Base-by-base conservation (phyloP, 2,113 vertebrate species). In the Muntiacus muntjak region DNA sequence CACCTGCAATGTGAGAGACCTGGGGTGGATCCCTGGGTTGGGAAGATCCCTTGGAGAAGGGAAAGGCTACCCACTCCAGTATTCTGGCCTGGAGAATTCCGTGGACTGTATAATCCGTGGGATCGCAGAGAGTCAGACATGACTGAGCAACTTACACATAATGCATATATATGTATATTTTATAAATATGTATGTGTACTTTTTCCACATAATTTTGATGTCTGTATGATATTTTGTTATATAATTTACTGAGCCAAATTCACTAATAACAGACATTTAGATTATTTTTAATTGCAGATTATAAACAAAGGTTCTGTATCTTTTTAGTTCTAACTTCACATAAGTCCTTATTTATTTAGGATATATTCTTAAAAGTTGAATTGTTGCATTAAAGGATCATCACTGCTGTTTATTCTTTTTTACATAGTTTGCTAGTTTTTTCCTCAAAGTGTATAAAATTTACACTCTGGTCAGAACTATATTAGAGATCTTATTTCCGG, bases 291-390 rank as follows among this genome's bases (percentile, higher is more conserved):
- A 85, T 36, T 89, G 23, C 2, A n/a, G 60, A 43, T 83, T 93
- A 85, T 93, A 94, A 83, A 23, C 74, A 95, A 78, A 11, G 6
- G 23, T 92, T 97, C 25, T 45, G 25, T 87, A 91, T 33, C 3
- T 10, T 88, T 95, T 95, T 64, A 94, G 36, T 87, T 84, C 89
- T 11, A 95, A 60, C 36, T 92, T 92, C 87, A 23, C 36, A 64
- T 83, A 6, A 6, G 52, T 94, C 58, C 82, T 95, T 67, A 91
- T 50, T 88, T 92, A 55, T 40, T 86, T 93, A 82, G 6, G n/a
- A 33, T 83, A 71, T 54, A 85, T 36, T 85, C 30, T 92, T 74
- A 33, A 86, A 67, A 62, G 19, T 62, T 40, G 30, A 90, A 64
- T 64, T 95, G 6, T 19, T 62, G 0, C 23, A 64, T 93, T 19